Percentiles rank a stretch among this genome's conserved stretches.
Evolutionary conservation across 2,797 vertebrate genomes (phyloP).

Genomic region (Lepilemur septentrionalis): DNA sequence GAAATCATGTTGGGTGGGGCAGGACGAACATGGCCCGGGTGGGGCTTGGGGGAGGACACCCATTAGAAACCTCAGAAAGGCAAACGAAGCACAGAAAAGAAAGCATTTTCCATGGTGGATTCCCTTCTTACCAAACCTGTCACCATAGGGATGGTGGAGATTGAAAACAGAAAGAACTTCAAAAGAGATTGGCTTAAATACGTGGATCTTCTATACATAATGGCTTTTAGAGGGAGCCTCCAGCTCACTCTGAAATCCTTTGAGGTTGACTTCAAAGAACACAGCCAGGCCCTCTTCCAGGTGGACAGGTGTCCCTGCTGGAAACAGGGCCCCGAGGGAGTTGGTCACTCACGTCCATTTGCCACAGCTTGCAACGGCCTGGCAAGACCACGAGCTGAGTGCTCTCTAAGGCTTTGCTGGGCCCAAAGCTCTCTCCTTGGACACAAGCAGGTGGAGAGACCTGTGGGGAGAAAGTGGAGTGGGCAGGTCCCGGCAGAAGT

Average conservation of each 20-base stretch:
- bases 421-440: background rate
- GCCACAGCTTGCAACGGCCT: background rate
- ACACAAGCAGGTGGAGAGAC: background rate
- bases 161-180: background rate
- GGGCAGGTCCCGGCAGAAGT: background rate
- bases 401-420: background rate
- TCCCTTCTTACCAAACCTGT: background rate
- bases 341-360: background rate
- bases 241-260: constrained; percentile 20
- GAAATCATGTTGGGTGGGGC: background rate
- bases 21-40: background rate
- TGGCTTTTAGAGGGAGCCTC: background rate
- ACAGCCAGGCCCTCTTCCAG: constrained; percentile 35
- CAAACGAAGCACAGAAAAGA: background rate
- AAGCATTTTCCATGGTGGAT: background rate
- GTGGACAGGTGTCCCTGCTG: constrained; percentile 39
- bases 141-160: background rate
- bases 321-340: background rate
- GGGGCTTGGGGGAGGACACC: background rate
- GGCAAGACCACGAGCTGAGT: fast-evolving
- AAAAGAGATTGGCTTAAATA: background rate
- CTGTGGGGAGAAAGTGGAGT: background rate
- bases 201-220: background rate
- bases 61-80: background rate
- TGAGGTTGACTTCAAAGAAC: constrained; percentile 65